Conservation (phyloP, 2,113 vertebrate genomes). For the Ophiodon elongatus region DNA sequence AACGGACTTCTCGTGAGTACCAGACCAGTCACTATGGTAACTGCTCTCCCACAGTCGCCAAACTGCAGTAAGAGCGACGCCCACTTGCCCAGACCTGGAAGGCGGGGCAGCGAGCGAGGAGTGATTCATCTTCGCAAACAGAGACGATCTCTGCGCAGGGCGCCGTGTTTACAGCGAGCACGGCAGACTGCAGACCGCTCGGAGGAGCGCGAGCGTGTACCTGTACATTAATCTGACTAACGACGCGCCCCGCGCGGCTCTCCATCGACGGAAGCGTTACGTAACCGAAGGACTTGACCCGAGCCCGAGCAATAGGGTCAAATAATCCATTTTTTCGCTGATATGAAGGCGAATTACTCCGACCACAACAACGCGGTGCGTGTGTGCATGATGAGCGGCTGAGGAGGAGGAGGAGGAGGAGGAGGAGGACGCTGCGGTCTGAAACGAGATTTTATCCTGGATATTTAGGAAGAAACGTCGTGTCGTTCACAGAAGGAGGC, state of each 20-base stretch:
- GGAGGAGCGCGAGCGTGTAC: conserved; percentile 60
- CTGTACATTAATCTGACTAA: conserved; percentile 60
- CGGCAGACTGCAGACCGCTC: conserved; percentile 72
- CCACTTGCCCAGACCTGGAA: conserved; percentile 26
- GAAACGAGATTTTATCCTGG: conserved; percentile 71
- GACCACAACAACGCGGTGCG: conserved; percentile 71
- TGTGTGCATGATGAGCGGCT: conserved; percentile 70
- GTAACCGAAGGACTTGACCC: not conserved
- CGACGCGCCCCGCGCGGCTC: not conserved
- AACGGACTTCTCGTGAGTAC: conserved; percentile 8
- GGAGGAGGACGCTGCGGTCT: conserved; percentile 75
- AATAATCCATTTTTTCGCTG: conserved; percentile 6
- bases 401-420: conserved; percentile 74
- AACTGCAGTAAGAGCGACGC: conserved; percentile 59
- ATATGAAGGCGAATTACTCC: conserved; percentile 53
- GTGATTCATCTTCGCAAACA: conserved; percentile 39
- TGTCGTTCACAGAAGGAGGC: conserved; percentile 18
- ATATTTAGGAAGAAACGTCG: conserved; percentile 64
- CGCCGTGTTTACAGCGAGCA: conserved; percentile 85
- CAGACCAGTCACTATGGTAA: conserved; percentile 64
- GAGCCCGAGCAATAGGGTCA: not conserved
- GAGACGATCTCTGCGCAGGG: conserved; percentile 76
- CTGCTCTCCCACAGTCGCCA: conserved; percentile 11
- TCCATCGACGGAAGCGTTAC: conserved; percentile 25
- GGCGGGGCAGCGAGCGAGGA: conserved; percentile 17